Percentiles rank a stretch among this genome's conserved stretches.
Conservation (phyloP, 2,797 vertebrate genomes). For the Malurus leucopterus region DNA sequence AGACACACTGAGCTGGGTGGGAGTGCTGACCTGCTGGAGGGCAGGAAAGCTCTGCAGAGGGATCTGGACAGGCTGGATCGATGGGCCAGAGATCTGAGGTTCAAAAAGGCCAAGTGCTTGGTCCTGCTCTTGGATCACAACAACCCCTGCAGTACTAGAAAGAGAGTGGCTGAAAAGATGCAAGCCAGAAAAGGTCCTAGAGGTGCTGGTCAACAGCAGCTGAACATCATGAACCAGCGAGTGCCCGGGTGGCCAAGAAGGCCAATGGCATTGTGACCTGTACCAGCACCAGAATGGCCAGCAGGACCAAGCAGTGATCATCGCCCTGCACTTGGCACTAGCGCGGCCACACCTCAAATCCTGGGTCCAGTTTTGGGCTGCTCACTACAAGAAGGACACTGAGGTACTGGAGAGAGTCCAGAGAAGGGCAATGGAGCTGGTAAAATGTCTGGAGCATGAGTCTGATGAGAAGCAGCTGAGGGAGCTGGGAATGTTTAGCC, state of each 20-base stretch:
- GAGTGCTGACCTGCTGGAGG: background rate
- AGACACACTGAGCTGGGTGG: background rate
- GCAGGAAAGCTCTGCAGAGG: background rate
- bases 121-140: background rate
- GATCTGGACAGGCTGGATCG: background rate
- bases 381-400: accelerated
- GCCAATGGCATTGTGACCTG: background rate
- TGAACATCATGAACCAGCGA: background rate
- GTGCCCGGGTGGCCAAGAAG: background rate
- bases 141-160: background rate
- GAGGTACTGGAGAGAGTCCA: background rate
- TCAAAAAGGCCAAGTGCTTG: background rate
- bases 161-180: background rate
- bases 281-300: background rate
- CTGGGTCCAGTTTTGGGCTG: accelerated
- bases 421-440: background rate
- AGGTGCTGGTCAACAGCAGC: background rate
- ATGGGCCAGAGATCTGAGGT: background rate
- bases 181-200: background rate
- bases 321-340: accelerated
- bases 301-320: background rate
- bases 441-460: background rate
- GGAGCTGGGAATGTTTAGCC: accelerated
- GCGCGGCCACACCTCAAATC: background rate
- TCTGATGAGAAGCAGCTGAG: background rate